Percentiles rank a stretch among this genome's conserved stretches.
phyloP scores from a whole-genome alignment of 1,140 invertebrate species.

The Pinna nobilis region DNA sequence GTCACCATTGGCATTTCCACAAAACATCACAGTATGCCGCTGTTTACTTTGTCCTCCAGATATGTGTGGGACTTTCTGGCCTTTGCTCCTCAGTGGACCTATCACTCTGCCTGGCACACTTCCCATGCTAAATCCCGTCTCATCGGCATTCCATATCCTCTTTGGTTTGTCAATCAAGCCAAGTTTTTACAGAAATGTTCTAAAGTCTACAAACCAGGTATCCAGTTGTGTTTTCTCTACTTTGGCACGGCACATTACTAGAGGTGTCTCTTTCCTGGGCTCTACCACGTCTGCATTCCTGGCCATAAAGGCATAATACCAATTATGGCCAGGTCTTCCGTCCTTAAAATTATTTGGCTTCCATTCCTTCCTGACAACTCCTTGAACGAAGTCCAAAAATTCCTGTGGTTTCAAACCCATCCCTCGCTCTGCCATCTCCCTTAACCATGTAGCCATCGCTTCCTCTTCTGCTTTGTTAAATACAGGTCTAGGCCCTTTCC shows the following conservation, averaged over 20 bases:
- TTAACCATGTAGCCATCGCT: constrained; percentile 38
- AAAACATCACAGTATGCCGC: constrained; percentile 25
- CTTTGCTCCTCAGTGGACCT: background rate
- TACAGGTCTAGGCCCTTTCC: constrained; percentile 37
- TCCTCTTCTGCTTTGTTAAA: constrained; percentile 36
- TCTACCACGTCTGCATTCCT: constrained; percentile 8
- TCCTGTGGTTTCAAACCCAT: constrained; percentile 39
- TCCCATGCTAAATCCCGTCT: constrained; percentile 31
- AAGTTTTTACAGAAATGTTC: constrained; percentile 5
- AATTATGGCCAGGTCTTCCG: constrained; percentile 9
- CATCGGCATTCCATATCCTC: constrained; percentile 28
- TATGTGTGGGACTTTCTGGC: constrained; percentile 6
- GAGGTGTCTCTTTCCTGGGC: constrained; percentile 11
- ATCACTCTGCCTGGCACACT: constrained; percentile 32
- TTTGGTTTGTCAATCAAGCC: constrained; percentile 25
- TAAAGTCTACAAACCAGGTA: constrained; percentile 6
- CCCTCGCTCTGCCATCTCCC: constrained; percentile 35
- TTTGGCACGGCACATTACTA: constrained; percentile 4
- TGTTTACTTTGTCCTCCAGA: constrained; percentile 13
- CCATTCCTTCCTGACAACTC: constrained; percentile 32
- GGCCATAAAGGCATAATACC: constrained; percentile 24
- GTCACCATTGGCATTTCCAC: constrained; percentile 22
- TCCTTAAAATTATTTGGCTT: constrained; percentile 9
- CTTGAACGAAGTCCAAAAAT: constrained; percentile 42
- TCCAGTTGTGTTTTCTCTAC: background rate